phyloP scores from a whole-genome alignment of 2,888 invertebrate species.

The Folsomia candida region DNA sequence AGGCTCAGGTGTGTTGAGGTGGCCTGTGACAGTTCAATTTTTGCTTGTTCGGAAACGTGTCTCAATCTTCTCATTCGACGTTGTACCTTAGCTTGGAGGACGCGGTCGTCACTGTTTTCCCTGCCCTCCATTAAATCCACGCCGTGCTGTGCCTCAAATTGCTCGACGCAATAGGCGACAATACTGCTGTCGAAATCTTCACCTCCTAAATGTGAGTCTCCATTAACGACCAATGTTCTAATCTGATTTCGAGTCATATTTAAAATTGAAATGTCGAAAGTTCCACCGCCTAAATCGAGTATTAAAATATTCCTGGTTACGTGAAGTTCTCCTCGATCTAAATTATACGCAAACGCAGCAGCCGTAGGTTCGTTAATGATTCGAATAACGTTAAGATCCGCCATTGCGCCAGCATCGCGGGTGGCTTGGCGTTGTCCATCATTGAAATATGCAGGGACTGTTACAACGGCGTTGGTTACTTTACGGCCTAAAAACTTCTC shows the following conservation, averaged over 20 bases:
- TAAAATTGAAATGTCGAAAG: slow-evolving; percentile 38
- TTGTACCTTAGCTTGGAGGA: slow-evolving; percentile 56
- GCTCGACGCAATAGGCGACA: slow-evolving; percentile 21
- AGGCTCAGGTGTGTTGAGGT: neutral
- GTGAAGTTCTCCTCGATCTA: slow-evolving; percentile 4
- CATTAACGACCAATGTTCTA: slow-evolving; percentile 8
- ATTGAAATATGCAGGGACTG: slow-evolving; percentile 74
- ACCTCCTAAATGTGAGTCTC: slow-evolving; percentile 21
- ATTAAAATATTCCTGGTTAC: slow-evolving; percentile 18
- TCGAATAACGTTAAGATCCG: slow-evolving; percentile 80
- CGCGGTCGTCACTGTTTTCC: slow-evolving; percentile 51
- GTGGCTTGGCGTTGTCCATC: slow-evolving; percentile 68
- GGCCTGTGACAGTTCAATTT: slow-evolving; percentile 9
- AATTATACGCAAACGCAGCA: slow-evolving; percentile 60
- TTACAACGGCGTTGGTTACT: slow-evolving; percentile 13
- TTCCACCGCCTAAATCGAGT: slow-evolving; percentile 37
- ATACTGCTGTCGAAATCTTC: slow-evolving; percentile 25
- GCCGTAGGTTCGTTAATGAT: slow-evolving; percentile 90
- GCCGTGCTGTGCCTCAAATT: slow-evolving; percentile 7
- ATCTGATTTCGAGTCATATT: slow-evolving; percentile 15
- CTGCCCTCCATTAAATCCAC: neutral
- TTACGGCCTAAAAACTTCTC: slow-evolving; percentile 15
- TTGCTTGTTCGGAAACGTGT: slow-evolving; percentile 21
- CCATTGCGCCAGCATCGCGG: slow-evolving; percentile 76
- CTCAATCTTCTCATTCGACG: slow-evolving; percentile 18